phyloP scores from a whole-genome alignment of 2,888 invertebrate species.

The Nycteola revayana region DNA sequence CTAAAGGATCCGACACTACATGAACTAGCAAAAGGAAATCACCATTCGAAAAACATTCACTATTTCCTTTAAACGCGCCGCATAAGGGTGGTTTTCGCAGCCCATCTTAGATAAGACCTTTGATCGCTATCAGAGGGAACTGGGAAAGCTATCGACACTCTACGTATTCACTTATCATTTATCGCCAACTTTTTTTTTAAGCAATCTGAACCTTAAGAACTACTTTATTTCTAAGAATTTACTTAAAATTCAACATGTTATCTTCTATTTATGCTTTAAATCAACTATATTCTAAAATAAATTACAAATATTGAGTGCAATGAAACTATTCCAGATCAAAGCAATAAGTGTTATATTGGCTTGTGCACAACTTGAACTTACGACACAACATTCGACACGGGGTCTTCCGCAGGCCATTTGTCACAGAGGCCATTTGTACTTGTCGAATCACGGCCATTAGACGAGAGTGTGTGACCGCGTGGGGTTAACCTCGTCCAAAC shows the following conservation, averaged over 20 bases:
- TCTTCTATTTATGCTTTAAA: no score
- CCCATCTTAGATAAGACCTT: slow-evolving; percentile 55
- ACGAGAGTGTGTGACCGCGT: slow-evolving; percentile 79
- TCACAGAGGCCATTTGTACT: slow-evolving; percentile 81
- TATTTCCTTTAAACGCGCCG: slow-evolving; percentile 44
- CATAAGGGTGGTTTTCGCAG: slow-evolving; percentile 54
- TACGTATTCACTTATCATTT: slow-evolving; percentile 61
- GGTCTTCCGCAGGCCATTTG: slow-evolving; percentile 79
- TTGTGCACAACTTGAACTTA: slow-evolving; percentile 64
- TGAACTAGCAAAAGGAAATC: slow-evolving; percentile 60
- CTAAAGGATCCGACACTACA: slow-evolving; percentile 58
- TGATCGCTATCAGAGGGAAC: slow-evolving; percentile 66
- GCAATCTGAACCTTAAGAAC: slow-evolving; percentile 46
- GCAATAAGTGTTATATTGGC: slow-evolving; percentile 62
- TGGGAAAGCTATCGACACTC: slow-evolving; percentile 67
- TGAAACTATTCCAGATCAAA: slow-evolving; percentile 31
- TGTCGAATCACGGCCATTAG: slow-evolving; percentile 83
- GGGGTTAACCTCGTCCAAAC: slow-evolving; percentile 66
- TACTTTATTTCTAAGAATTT: slow-evolving; percentile 13
- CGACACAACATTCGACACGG: slow-evolving; percentile 59
- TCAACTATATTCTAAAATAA: background rate
- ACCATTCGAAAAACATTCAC: slow-evolving; percentile 55
- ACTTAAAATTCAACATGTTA: slow-evolving; percentile 3
- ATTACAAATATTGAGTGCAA: slow-evolving; percentile 10
- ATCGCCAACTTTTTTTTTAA: slow-evolving; percentile 32